Evolutionary conservation across 2,888 invertebrate species (phyloP).

Genomic region (Pristionchus japonicus): DNA sequence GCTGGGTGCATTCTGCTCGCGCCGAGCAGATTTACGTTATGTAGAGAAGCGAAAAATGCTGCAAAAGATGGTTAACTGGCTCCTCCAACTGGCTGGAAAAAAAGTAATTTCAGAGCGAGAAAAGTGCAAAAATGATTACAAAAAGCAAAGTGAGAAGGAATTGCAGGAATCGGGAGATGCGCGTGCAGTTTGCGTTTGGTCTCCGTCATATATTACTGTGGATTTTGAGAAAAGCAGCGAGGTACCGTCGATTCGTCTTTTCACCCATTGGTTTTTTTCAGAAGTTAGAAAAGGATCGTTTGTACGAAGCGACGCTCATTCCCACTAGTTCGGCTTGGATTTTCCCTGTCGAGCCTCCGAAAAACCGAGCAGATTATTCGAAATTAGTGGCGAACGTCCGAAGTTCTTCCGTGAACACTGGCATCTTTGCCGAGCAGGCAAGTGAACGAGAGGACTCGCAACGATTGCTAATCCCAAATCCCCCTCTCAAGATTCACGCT

Average conservation of each 20-base stretch:
- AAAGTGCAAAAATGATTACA: background rate
- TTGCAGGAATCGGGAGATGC: background rate
- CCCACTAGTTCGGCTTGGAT: background rate
- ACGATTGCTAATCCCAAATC: background rate
- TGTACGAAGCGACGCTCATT: background rate
- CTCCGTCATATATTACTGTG: background rate
- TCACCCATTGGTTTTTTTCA: background rate
- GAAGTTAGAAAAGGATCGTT: background rate
- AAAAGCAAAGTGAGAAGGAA: no score
- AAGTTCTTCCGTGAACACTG: background rate
- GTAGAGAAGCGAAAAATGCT: no score
- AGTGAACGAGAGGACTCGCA: background rate
- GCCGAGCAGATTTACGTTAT: no score
- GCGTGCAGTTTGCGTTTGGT: background rate
- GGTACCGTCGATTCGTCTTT: background rate
- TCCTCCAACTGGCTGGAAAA: no score
- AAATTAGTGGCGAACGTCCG: background rate
- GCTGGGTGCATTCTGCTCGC: no score
- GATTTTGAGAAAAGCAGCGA: background rate
- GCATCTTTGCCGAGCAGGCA: background rate
- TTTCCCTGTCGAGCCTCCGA: background rate
- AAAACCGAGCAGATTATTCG: background rate
- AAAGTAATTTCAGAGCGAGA: background rate
- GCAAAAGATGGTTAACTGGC: no score
- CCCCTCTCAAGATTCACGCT: background rate